phyloP scores from a whole-genome alignment of 2,113 vertebrate genomes.

The Lathamus discolor region DNA sequence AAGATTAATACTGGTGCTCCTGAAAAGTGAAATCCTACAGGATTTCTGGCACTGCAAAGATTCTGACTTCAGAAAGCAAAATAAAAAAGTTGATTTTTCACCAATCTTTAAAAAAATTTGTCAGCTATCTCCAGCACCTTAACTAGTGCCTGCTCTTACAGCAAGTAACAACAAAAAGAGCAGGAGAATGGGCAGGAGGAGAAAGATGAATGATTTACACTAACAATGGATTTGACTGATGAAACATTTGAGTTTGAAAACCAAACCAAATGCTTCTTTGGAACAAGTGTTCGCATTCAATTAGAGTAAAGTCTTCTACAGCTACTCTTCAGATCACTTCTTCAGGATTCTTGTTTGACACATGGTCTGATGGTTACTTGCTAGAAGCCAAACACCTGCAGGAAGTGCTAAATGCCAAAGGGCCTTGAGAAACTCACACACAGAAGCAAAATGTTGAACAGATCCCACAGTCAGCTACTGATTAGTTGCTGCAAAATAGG shows the following conservation, averaged over 20 bases:
- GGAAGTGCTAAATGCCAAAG: slow-evolving; percentile 53
- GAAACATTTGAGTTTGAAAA: neutral
- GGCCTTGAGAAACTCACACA: neutral
- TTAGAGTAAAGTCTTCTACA: neutral
- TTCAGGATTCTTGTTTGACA: neutral
- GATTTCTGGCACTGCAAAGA: neutral
- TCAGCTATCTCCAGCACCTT: neutral
- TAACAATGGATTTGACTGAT: neutral
- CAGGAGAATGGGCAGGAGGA: neutral
- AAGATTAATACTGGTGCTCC: neutral
- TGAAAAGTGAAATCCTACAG: neutral
- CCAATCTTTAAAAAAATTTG: neutral
- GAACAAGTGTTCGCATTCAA: neutral
- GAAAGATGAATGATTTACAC: neutral
- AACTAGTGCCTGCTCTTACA: neutral
- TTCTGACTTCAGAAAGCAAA: neutral
- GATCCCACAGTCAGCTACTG: neutral
- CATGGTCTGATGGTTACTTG: neutral
- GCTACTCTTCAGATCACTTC: neutral
- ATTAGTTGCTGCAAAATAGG: neutral
- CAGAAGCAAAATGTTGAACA: neutral
- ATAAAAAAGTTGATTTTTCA: neutral
- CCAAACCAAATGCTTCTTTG: neutral
- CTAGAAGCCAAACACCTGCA: slow-evolving; percentile 26
- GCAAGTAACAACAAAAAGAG: neutral